Percentiles rank a stretch among this genome's conserved stretches.
Evolutionary conservation across 2,888 invertebrate genomes (phyloP).

Genomic region (Portevinia maculata): DNA sequence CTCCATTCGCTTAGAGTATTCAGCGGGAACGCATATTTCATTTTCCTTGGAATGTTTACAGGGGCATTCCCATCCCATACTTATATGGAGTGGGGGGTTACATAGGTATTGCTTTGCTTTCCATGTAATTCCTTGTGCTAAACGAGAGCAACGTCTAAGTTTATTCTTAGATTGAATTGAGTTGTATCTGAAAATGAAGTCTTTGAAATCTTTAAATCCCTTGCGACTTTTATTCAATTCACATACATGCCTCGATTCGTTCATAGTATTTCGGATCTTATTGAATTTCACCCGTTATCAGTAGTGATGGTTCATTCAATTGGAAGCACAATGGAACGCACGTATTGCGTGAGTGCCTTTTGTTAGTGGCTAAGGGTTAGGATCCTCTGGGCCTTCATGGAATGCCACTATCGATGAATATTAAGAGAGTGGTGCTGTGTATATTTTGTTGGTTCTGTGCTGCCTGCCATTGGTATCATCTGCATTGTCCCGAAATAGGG

Average conservation of each 20-base stretch:
- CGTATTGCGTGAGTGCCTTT: slow-evolving; percentile 74
- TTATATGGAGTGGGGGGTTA: neutral
- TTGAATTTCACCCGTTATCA: slow-evolving; percentile 74
- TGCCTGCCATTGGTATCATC: slow-evolving; percentile 36
- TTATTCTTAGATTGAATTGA: slow-evolving; percentile 61
- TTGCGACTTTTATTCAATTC: slow-evolving; percentile 71
- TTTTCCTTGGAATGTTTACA: slow-evolving; percentile 43
- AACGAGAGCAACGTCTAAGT: slow-evolving; percentile 22
- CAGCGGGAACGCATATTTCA: slow-evolving; percentile 47
- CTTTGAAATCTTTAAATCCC: slow-evolving; percentile 72
- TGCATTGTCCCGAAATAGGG: slow-evolving; percentile 61
- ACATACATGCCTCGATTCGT: slow-evolving; percentile 47
- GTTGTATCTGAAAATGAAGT: slow-evolving; percentile 64
- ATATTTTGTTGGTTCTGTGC: slow-evolving; percentile 3
- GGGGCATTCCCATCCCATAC: neutral
- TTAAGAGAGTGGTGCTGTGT: slow-evolving; percentile 44
- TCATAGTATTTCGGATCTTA: slow-evolving; percentile 50
- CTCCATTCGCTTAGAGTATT: slow-evolving; percentile 22
- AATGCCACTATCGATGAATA: slow-evolving; percentile 64
- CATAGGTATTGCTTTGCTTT: neutral
- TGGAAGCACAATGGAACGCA: slow-evolving; percentile 74
- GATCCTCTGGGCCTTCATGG: slow-evolving; percentile 58
- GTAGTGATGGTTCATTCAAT: slow-evolving; percentile 70
- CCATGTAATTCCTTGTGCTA: neutral
- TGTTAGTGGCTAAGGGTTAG: slow-evolving; percentile 63